These are phyloP conservation scores for Lerista edwardsae DNA, from an alignment of 2,797 vertebrate species.

Conservation along the genomic window DNA sequence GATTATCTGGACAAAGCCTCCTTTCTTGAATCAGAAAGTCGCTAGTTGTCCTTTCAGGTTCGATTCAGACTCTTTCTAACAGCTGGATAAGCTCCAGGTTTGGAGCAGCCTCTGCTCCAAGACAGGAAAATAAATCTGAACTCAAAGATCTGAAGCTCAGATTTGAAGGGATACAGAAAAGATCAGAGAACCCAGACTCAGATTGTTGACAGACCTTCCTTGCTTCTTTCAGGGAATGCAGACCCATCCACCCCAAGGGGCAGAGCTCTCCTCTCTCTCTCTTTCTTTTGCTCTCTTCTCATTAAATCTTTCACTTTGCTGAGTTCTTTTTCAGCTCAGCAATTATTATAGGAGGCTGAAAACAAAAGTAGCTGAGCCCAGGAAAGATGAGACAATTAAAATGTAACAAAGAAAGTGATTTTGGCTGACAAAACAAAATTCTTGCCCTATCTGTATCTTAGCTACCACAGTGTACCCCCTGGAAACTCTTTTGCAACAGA, in stretches of 20 bases:
- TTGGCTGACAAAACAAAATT: background rate
- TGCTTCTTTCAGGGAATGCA: background rate
- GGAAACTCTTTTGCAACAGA: constrained; percentile 2
- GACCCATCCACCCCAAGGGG: constrained; percentile 11
- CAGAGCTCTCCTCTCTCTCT: background rate
- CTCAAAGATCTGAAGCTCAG: constrained; percentile 16
- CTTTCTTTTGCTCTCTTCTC: constrained; percentile 4
- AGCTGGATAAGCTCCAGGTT: constrained; percentile 32
- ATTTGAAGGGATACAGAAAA: background rate
- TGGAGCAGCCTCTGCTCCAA: background rate
- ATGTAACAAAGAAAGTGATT: constrained; percentile 43
- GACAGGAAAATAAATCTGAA: constrained; percentile 9
- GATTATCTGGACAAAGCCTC: constrained; percentile 19
- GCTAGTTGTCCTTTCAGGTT: constrained; percentile 44
- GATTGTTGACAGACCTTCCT: constrained; percentile 22
- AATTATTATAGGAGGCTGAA: constrained; percentile 49
- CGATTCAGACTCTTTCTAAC: constrained; percentile 22
- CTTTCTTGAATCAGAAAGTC: constrained; percentile 41
- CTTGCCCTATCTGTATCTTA: constrained; percentile 17
- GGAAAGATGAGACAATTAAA: constrained; percentile 50
- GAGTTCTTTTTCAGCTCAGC: constrained; percentile 33
- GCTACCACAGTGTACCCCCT: constrained; percentile 33
- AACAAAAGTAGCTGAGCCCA: constrained; percentile 48
- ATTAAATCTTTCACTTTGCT: constrained; percentile 36
- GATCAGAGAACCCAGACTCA: constrained; percentile 32